A percentile compares a stretch with the other conserved stretches of the same genome.
phyloP scores from a whole-genome alignment of 1,140 invertebrate species.

The Bombus fervidus region DNA sequence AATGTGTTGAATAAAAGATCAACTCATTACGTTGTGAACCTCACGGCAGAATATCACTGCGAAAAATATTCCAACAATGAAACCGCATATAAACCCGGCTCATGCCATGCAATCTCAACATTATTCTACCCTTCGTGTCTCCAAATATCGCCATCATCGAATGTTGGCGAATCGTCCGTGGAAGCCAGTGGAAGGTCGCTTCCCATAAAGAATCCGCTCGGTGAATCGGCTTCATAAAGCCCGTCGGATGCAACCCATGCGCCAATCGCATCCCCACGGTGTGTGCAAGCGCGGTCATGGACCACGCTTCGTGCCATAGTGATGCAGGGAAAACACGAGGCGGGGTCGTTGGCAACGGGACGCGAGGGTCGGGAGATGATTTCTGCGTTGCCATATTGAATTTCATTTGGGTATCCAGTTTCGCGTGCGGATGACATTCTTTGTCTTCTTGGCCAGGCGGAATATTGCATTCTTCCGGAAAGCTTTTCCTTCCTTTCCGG shows the following conservation, averaged over 20 bases:
- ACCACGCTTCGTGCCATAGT: too few species aligned
- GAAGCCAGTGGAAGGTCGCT: not conserved
- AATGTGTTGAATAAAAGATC: too few species aligned
- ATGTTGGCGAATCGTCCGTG: not conserved
- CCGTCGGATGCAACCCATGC: not conserved
- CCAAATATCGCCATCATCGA: not conserved
- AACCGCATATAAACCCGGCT: too few species aligned
- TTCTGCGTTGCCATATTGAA: slow-evolving; percentile 68
- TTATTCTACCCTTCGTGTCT: too few species aligned
- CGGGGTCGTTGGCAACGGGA: too few species aligned
- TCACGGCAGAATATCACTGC: too few species aligned
- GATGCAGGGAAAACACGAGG: not conserved
- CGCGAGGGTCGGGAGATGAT: slow-evolving; percentile 39
- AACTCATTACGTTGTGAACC: too few species aligned
- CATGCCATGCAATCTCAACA: too few species aligned
- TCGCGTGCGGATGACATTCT: slow-evolving; percentile 70
- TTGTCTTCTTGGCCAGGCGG: slow-evolving; percentile 59
- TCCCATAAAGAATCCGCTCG: slow-evolving; percentile 5
- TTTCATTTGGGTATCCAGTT: slow-evolving; percentile 72
- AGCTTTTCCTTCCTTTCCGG: slow-evolving; percentile 61
- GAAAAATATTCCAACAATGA: too few species aligned
- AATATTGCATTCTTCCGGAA: slow-evolving; percentile 73
- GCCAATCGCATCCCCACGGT: slow-evolving; percentile 3
- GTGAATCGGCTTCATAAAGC: slow-evolving; percentile 12
- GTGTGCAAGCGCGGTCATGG: not conserved